Percentiles rank a stretch among this genome's conserved stretches.
Conservation (phyloP, 2,888 invertebrate species). For the Acrobasis repandana region DNA sequence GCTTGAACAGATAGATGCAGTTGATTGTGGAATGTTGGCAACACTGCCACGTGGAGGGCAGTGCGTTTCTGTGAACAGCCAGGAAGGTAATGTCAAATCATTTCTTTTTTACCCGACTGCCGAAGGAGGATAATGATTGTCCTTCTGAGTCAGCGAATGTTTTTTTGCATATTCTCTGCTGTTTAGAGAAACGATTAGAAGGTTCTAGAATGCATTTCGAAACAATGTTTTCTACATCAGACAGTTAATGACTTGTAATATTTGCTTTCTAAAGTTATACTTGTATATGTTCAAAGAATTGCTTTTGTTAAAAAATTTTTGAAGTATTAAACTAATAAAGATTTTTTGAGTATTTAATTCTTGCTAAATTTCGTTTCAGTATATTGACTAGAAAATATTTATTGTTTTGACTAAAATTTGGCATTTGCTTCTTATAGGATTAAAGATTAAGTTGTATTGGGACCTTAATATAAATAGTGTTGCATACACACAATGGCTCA, state of each 20-base stretch:
- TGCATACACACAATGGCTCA: background rate
- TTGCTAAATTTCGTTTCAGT: conserved; percentile 10
- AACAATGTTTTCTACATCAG: conserved; percentile 10
- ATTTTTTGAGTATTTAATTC: conserved; percentile 16
- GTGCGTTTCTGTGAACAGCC: conserved; percentile 16
- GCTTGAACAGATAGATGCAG: conserved; percentile 48
- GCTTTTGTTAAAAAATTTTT: conserved; percentile 2
- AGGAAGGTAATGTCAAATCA: conserved; percentile 1
- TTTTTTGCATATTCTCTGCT: background rate
- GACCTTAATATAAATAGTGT: conserved; percentile 16
- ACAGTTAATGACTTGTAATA: background rate
- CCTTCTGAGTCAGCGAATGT: background rate
- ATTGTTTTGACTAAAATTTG: conserved; percentile 5
- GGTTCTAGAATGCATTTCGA: conserved; percentile 20
- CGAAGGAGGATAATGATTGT: background rate
- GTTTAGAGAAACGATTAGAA: conserved; percentile 6
- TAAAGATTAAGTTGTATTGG: conserved; percentile 2
- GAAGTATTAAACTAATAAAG: conserved; percentile 22
- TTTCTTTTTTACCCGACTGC: background rate
- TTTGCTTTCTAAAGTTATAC: background rate
- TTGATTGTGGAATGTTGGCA: conserved; percentile 3
- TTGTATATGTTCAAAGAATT: background rate
- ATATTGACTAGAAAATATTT: conserved; percentile 2
- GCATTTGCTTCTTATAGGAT: background rate
- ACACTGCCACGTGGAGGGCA: conserved; percentile 6